Conservation (phyloP, 92 coral and sea anemone genomes). For the Epizoanthus scotinus region DNA sequence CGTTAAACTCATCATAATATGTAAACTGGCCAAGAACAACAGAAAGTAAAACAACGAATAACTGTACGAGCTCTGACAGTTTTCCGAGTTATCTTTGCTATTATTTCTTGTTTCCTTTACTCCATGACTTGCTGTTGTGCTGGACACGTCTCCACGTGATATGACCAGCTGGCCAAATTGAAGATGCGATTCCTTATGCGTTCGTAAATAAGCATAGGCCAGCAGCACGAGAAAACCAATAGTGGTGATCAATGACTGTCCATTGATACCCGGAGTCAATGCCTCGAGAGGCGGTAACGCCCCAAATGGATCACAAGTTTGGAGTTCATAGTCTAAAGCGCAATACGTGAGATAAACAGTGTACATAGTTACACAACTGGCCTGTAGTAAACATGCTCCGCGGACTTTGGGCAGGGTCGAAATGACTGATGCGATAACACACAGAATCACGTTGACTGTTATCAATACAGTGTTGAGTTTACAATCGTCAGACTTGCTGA, state of each 20-base stretch:
- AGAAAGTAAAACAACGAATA: constrained; percentile 54
- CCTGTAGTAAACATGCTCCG: constrained; percentile 55
- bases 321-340: constrained; percentile 62
- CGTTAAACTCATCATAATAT: constrained; percentile 60
- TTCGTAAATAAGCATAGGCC: constrained; percentile 69
- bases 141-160: constrained; percentile 44
- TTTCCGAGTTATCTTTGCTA: neutral
- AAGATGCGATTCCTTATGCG: constrained; percentile 37
- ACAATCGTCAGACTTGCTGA: constrained; percentile 65
- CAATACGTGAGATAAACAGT: constrained; percentile 61
- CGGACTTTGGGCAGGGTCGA: constrained; percentile 38
- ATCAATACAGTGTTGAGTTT: constrained; percentile 54
- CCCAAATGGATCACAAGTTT: constrained; percentile 51
- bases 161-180: constrained; percentile 43
- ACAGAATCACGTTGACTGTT: constrained; percentile 55
- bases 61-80: constrained; percentile 29
- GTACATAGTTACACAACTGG: constrained; percentile 65
- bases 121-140: neutral
- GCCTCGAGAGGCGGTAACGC: constrained; percentile 35
- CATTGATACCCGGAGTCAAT: constrained; percentile 37
- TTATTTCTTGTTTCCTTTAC: neutral
- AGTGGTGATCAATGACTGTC: constrained; percentile 53
- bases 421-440: constrained; percentile 53
- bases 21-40: constrained; percentile 48
- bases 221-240: constrained; percentile 53